phyloP scores from a whole-genome alignment of 2,797 vertebrate species.

The Rhabdophis nuchalis region DNA sequence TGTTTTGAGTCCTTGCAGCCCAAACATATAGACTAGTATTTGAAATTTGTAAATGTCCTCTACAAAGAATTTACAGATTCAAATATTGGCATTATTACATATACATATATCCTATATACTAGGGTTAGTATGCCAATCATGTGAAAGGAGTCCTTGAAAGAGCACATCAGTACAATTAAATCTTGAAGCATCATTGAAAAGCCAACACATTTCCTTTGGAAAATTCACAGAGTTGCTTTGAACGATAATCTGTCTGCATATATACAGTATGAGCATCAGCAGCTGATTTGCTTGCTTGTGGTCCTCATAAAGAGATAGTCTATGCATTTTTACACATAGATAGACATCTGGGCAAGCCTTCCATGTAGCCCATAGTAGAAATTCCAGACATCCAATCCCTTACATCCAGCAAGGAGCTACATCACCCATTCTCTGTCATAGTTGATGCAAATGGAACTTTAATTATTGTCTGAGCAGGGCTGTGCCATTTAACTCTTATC shows the following conservation, averaged over 20 bases:
- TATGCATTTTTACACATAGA: neutral
- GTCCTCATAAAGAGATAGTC: neutral
- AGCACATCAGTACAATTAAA: neutral
- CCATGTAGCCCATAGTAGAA: neutral
- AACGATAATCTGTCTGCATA: neutral
- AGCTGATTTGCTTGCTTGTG: neutral
- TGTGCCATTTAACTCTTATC: neutral
- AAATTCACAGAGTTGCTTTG: neutral
- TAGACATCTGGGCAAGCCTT: neutral
- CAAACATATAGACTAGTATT: neutral
- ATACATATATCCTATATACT: too few species aligned
- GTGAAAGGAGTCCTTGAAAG: too few species aligned
- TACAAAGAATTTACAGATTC: neutral
- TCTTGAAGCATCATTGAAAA: neutral
- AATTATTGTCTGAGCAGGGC: neutral
- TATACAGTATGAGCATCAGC: neutral
- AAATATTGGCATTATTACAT: neutral
- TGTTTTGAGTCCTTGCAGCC: neutral
- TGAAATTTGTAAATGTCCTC: neutral
- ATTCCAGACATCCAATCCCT: neutral
- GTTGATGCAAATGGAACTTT: neutral
- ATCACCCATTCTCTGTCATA: neutral
- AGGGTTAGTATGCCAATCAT: too few species aligned
- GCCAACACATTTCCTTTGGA: neutral
- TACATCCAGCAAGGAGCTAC: neutral